Percentiles rank a stretch among this genome's conserved stretches.
phyloP scores from a whole-genome alignment of 2,113 vertebrate genomes.

The Anser cygnoides region DNA sequence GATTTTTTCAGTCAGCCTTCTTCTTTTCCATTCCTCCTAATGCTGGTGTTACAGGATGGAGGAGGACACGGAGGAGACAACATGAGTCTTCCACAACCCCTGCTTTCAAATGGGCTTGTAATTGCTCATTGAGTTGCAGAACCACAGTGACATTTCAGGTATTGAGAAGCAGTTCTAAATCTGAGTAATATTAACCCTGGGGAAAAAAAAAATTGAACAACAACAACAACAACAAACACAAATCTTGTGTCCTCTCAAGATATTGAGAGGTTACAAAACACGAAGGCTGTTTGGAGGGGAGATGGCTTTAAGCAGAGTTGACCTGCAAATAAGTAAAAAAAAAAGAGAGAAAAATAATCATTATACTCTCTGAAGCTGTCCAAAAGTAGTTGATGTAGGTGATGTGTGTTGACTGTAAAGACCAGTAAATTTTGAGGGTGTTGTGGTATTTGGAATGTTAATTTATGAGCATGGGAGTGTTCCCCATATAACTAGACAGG shows the following conservation, averaged over 20 bases:
- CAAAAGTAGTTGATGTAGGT: neutral
- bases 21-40: neutral
- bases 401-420: neutral
- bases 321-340: neutral
- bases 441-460: neutral
- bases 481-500: neutral
- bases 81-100: neutral
- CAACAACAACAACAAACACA: neutral
- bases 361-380: neutral
- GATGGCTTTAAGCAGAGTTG: neutral
- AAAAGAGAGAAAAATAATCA: neutral
- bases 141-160: neutral
- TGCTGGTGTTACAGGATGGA: neutral
- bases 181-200: neutral
- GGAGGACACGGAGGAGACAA: neutral
- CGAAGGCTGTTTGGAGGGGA: neutral
- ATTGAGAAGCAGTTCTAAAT: neutral
- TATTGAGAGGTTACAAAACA: neutral
- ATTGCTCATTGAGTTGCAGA: neutral
- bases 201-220: neutral
- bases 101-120: neutral
- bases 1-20: neutral
- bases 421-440: neutral
- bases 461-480: neutral
- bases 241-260: neutral